Evolutionary conservation across 2,113 vertebrate species (phyloP).

Genomic region (Balaenoptera acutorostrata): DNA sequence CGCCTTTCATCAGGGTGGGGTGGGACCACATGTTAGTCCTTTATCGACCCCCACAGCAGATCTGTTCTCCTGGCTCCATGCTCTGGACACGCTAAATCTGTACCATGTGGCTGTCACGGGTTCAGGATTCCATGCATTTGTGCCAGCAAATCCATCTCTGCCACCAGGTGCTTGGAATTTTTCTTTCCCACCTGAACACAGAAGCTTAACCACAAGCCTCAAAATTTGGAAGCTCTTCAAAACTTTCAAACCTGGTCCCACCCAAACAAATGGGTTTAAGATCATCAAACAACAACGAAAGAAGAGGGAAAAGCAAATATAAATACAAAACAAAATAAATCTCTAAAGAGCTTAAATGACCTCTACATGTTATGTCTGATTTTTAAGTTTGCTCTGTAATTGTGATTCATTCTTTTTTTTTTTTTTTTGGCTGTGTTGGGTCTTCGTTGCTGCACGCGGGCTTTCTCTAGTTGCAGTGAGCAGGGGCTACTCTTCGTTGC

Average conservation of each 20-base stretch:
- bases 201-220: background rate
- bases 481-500: too few species aligned
- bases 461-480: too few species aligned
- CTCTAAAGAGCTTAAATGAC: background rate
- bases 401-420: background rate
- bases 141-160: background rate
- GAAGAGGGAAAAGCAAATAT: background rate
- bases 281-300: background rate
- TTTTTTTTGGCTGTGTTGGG: too few species aligned
- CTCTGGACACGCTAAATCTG: background rate
- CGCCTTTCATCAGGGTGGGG: background rate
- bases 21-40: background rate
- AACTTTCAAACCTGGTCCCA: background rate
- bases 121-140: fast-evolving
- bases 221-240: background rate
- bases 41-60: background rate
- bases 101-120: fast-evolving
- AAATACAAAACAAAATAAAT: background rate
- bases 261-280: conserved; percentile 17
- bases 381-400: conserved; percentile 53
- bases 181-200: background rate
- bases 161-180: fast-evolving
- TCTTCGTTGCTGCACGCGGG: too few species aligned
- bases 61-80: fast-evolving
- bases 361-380: conserved; percentile 29